These are phyloP conservation scores for Ischnus inquisitorius DNA, from an alignment of 2,888 invertebrate species.

Conservation along the genomic window DNA sequence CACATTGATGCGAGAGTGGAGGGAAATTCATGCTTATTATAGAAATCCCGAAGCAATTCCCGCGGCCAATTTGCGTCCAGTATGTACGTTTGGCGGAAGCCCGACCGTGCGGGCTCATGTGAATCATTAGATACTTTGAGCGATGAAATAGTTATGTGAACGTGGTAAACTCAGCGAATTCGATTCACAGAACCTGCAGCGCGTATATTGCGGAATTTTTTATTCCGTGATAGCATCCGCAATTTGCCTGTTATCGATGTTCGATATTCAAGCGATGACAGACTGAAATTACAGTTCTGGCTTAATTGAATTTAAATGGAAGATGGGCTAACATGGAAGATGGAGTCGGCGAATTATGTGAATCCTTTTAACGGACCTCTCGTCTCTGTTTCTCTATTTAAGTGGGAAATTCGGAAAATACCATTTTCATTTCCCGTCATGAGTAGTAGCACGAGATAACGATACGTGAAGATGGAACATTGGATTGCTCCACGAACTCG, in stretches of 20 bases:
- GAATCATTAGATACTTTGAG: constrained; percentile 32
- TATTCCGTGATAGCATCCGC: background rate
- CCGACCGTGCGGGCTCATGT: constrained; percentile 11
- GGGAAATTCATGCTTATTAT: constrained; percentile 28
- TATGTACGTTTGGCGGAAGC: constrained; percentile 2
- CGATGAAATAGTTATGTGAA: constrained; percentile 39
- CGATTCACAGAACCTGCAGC: background rate
- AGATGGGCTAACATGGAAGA: too few species aligned
- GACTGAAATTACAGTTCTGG: background rate
- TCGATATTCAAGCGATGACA: background rate
- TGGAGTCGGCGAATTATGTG: too few species aligned
- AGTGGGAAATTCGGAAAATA: background rate
- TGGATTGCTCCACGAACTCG: background rate
- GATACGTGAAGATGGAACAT: background rate
- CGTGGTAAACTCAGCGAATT: constrained; percentile 10
- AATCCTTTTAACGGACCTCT: too few species aligned
- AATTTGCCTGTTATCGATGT: background rate
- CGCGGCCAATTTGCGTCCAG: constrained; percentile 38
- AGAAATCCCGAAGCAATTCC: constrained; percentile 11
- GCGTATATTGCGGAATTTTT: background rate
- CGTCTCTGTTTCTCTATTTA: background rate
- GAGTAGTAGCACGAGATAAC: background rate
- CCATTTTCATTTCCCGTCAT: background rate
- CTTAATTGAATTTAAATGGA: too few species aligned
- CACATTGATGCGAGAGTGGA: background rate